These are phyloP conservation scores for Labia minor DNA, from an alignment of 2,888 invertebrate genomes.

Conservation along the genomic window DNA sequence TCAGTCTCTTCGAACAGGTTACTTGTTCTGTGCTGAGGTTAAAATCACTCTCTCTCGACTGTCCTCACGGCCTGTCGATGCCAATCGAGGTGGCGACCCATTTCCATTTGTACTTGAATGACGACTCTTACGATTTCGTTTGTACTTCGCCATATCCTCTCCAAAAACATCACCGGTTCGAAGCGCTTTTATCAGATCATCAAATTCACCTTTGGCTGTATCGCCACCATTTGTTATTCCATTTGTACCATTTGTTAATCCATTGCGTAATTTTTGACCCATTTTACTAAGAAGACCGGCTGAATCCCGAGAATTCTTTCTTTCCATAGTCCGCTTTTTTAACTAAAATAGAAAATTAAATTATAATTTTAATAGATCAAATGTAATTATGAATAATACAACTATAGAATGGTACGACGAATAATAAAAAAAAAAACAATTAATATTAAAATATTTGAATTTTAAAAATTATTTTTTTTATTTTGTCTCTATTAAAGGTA, in stretches of 20 bases:
- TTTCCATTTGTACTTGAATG: conserved; percentile 41
- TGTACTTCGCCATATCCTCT: conserved; percentile 89
- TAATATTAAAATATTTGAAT: too few species aligned
- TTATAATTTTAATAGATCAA: too few species aligned
- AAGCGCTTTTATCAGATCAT: conserved; percentile 88
- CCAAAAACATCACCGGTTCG: conserved; percentile 92
- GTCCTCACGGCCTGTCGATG: conserved; percentile 53
- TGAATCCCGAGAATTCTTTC: conserved; percentile 62
- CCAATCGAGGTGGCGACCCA: conserved; percentile 51
- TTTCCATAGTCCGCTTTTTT: conserved; percentile 76
- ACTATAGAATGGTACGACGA: too few species aligned
- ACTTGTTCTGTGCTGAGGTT: too few species aligned
- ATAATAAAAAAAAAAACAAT: too few species aligned
- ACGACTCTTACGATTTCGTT: conserved; percentile 58
- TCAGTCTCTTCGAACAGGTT: too few species aligned
- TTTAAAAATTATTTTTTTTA: too few species aligned
- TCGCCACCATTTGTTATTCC: conserved; percentile 32
- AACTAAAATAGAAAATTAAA: conserved; percentile 39
- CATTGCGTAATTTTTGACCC: conserved; percentile 50
- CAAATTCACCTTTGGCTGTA: conserved; percentile 79
- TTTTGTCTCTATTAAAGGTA: too few species aligned
- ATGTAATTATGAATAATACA: too few species aligned
- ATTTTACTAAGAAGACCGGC: conserved; percentile 62
- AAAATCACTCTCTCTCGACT: conserved; percentile 46
- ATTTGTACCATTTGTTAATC: conserved; percentile 41